Evolutionary conservation across 1,140 invertebrate species (phyloP), one percentile per base, ranked within the genome.

Genomic region (Meteorus sp.): DNA sequence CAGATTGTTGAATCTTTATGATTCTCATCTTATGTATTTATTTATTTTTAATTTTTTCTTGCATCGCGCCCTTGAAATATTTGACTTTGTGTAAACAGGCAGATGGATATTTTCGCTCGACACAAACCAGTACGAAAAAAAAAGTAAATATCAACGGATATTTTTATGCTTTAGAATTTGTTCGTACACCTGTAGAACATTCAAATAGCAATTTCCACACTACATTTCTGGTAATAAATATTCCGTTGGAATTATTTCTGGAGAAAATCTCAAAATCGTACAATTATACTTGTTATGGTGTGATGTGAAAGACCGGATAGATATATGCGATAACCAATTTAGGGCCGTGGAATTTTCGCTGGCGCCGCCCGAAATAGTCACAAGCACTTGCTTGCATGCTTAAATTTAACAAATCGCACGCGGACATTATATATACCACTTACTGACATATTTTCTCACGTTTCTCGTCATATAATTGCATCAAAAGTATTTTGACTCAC

Each of bases 251-350:
- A n/a, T n/a, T n/a, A n/a, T n/a, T n/a, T n/a, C n/a, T n/a, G n/a
- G n/a, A n/a, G n/a, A n/a, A n/a, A n/a, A n/a, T n/a, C n/a, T n/a
- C n/a, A n/a, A n/a, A n/a, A n/a, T n/a, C n/a, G n/a, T n/a, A n/a
- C n/a, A n/a, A n/a, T n/a, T n/a, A n/a, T n/a, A n/a, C n/a, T n/a
- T n/a, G n/a, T n/a, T n/a, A n/a, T n/a, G n/a, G n/a, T n/a, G n/a
- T n/a, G n/a, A n/a, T n/a, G n/a, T n/a, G n/a, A n/a, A n/a, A n/a
- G n/a, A n/a, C n/a, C n/a, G n/a, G n/a, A n/a, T n/a, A n/a, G n/a
- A n/a, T n/a, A n/a, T n/a, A n/a, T n/a, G n/a, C 69, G 73, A 76
- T 76, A 75, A 70, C 73, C 73, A 76, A 78, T 75, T 76, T 76
- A 77, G 75, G 75, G 68, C 68, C 70, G 73, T 67, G 71, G 71